Conservation (phyloP, 2,113 vertebrate genomes). For the Petromus typicus region DNA sequence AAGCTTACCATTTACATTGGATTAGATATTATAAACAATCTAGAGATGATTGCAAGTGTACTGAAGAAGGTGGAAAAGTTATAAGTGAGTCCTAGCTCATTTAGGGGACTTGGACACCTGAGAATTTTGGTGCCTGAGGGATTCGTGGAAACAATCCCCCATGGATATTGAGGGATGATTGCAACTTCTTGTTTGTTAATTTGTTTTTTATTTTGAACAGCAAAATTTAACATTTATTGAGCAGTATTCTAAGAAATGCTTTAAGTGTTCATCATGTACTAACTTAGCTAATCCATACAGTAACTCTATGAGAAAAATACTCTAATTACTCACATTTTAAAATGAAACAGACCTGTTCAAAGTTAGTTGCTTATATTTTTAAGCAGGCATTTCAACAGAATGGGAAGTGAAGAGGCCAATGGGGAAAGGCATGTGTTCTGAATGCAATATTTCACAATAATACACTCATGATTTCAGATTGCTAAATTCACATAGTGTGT, state of each 20-base stretch:
- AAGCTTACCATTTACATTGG: not conserved
- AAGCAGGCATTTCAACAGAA: not conserved
- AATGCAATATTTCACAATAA: not conserved
- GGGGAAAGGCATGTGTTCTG: not conserved
- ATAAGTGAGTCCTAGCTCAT: too few species aligned
- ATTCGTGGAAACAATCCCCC: not conserved
- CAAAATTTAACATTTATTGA: conserved; percentile 13
- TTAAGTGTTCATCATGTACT: not conserved
- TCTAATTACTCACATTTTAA: not conserved
- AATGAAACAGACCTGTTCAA: not conserved
- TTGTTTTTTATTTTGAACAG: conserved; percentile 20
- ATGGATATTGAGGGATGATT: not conserved
- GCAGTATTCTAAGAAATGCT: not conserved
- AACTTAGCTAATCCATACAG: not conserved
- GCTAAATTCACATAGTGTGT: not conserved
- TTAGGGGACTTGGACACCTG: not conserved
- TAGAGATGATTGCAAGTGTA: not conserved
- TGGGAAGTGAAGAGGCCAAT: not conserved
- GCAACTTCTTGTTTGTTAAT: not conserved
- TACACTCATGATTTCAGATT: not conserved
- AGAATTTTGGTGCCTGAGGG: not conserved
- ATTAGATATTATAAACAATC: not conserved
- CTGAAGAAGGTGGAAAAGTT: not conserved
- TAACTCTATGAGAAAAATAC: not conserved
- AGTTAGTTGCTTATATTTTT: not conserved